Percentiles rank a stretch among this genome's conserved stretches.
These are phyloP conservation scores for Tauraco hartlaubi DNA, from an alignment of 2,797 vertebrate genomes.

Conservation along the genomic window DNA sequence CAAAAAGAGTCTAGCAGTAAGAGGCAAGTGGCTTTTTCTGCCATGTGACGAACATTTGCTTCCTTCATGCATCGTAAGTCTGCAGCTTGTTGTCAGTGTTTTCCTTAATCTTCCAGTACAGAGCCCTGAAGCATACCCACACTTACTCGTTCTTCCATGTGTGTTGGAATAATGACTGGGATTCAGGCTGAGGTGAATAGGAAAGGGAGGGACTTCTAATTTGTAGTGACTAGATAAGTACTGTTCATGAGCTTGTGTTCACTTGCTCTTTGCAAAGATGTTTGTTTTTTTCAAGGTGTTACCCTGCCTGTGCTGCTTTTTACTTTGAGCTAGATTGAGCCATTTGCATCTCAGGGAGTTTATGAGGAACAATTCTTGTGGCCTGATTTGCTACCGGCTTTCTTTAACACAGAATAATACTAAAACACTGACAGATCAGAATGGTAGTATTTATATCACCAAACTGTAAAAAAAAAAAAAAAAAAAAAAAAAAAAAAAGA, in stretches of 20 bases:
- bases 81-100: not conserved
- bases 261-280: not conserved
- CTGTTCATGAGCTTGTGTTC: not conserved
- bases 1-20: not conserved
- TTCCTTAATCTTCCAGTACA: not conserved
- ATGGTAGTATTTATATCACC: not conserved
- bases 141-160: not conserved
- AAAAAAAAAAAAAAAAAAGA: not conserved
- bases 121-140: not conserved
- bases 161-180: not conserved
- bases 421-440: not conserved
- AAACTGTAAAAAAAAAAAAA: not conserved
- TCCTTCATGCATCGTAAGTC: slow-evolving; percentile 10
- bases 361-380: not conserved
- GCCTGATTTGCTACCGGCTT: not conserved
- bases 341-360: not conserved
- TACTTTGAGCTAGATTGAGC: not conserved
- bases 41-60: not conserved
- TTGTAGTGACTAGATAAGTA: not conserved
- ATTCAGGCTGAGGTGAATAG: not conserved
- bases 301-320: not conserved
- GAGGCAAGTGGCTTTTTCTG: not conserved
- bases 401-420: not conserved
- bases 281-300: fast-evolving
- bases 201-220: not conserved